These are phyloP conservation scores for Leptestheria dahalacensis DNA, from an alignment of 1,140 invertebrate species.

Conservation along the genomic window DNA sequence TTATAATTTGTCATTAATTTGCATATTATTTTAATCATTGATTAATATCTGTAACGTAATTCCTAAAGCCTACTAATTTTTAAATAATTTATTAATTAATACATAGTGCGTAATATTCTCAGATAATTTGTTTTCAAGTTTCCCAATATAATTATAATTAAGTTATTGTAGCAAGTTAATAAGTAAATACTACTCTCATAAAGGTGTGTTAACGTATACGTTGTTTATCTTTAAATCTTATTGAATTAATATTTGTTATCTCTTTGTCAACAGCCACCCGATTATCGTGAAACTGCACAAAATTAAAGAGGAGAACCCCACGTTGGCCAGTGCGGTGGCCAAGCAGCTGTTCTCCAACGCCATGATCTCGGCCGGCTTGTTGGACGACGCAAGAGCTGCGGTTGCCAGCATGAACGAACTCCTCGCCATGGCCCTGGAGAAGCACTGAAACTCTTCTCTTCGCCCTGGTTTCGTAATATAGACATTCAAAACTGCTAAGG, in stretches of 20 bases:
- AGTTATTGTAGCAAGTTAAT: no score
- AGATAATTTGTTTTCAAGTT: no score
- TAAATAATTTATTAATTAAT: no score
- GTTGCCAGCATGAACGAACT: conserved; percentile 74
- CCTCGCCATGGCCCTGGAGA: conserved; percentile 64
- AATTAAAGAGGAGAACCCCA: conserved; percentile 52
- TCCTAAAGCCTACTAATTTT: no score
- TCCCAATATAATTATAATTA: no score
- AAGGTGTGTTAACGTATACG: not conserved
- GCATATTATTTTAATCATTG: no score
- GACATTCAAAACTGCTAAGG: no score
- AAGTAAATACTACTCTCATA: no score
- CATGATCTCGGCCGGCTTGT: conserved; percentile 86
- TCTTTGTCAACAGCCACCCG: conserved; percentile 50
- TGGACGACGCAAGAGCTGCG: conserved; percentile 75
- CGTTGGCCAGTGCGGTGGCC: conserved; percentile 65
- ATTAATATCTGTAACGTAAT: no score
- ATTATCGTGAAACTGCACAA: conserved; percentile 77
- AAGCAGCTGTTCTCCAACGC: conserved; percentile 88
- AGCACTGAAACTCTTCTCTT: conserved; percentile 36
- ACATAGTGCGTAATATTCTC: no score
- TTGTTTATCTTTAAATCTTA: not conserved
- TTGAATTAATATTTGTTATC: conserved; percentile 6
- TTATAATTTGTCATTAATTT: no score
- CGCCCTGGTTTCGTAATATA: no score